Evolutionary conservation across 2,888 invertebrate species (phyloP), one percentile per base, ranked within the genome.

Genomic region (Nesidiocoris tenuis): DNA sequence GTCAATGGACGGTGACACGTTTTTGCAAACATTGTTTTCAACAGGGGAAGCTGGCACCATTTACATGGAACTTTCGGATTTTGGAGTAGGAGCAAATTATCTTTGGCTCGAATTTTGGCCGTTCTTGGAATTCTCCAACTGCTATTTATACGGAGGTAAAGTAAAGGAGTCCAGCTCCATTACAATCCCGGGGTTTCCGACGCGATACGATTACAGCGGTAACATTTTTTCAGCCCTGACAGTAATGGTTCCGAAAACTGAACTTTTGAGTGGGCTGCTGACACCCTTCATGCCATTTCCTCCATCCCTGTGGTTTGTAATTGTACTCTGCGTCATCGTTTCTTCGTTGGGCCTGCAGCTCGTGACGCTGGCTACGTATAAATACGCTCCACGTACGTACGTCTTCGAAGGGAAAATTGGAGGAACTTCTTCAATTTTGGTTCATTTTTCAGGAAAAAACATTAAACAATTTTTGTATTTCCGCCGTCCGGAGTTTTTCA

Each of bases 71-170:
- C 23, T 57, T n/a, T 64, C 74, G 2, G 74, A 74, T 57, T 74
- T 74, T 25, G 74, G 74, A 61, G 74, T 74, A 1, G 74, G 65
- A 24, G 74, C 74, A 1, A 74, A 74, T 57, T 74, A 74, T 25
- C 25, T 74, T 18, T 74, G 74, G 74, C 25, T 65, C 5, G 74
- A 74, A 22, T 74, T 74, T 17, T 74, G 64, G 65, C 74, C 64
- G 7, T 74, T 65, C 55, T 57, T 74, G 25, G 65, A 64, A 25
- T 74, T 74, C 22, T 74, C 74, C 1, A 66, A 74, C 24, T 56
- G 57, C 17, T 74, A 74, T 39, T 16, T 74, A 16, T 64, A 65
- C 57, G 74, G 74, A 56, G 64, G 74, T 74, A 23, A 71, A 61
- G 22, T 2, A 24, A 3, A 39, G 12, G 3, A 39, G 3, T 39